Evolutionary conservation across 2,888 invertebrate genomes (phyloP).

Genomic region (Cephalotes varians): DNA sequence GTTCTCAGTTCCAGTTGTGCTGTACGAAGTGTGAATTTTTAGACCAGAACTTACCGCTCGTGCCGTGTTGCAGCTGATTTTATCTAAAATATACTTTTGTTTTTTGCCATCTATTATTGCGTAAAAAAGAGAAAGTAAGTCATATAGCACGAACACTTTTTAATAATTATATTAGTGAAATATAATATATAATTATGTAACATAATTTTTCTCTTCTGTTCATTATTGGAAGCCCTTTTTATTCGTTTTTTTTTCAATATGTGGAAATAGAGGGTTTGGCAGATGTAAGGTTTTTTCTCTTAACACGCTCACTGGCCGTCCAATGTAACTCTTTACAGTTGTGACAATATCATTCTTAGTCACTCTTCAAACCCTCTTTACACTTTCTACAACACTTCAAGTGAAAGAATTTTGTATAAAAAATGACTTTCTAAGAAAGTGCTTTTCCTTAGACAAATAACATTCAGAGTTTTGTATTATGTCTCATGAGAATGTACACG

Average conservation of each 20-base stretch:
- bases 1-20: conserved; percentile 53
- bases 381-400: not conserved
- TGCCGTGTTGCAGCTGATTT: conserved; percentile 7
- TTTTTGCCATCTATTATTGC: not conserved
- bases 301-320: conserved; percentile 1
- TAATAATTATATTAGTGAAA: conserved; percentile 10
- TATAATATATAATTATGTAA: conserved; percentile 31
- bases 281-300: not conserved
- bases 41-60: conserved; percentile 63
- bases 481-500: not conserved
- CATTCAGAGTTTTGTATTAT: not conserved
- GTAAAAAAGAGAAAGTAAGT: not conserved
- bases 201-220: not conserved
- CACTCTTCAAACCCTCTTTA: not conserved
- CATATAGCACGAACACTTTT: conserved; percentile 7
- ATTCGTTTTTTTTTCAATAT: not conserved
- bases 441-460: not conserved
- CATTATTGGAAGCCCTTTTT: not conserved
- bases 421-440: not conserved
- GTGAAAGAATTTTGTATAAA: not conserved
- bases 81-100: not conserved
- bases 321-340: not conserved
- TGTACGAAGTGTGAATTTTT: conserved; percentile 66
- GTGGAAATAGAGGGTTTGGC: not conserved
- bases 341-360: not conserved